Evolutionary conservation across 2,113 vertebrate genomes (phyloP).

Genomic region (Mesembrinibis cayennensis): DNA sequence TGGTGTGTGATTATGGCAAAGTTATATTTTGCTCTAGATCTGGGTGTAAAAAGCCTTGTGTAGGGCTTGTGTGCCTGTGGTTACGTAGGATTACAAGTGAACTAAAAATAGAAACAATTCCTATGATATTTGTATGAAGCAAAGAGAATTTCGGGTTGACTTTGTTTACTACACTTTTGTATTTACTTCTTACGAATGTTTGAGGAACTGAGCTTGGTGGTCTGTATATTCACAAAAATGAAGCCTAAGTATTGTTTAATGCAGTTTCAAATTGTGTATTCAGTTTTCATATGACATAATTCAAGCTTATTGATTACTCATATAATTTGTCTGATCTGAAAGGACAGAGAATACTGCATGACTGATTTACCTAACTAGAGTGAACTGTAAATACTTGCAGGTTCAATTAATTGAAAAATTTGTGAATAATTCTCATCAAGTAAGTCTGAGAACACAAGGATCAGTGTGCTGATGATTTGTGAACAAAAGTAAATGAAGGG

Average conservation of each 20-base stretch:
- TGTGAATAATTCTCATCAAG: not conserved
- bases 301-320: not conserved
- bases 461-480: not conserved
- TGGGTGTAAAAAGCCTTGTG: not conserved
- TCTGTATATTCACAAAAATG: not conserved
- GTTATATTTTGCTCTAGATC: not conserved
- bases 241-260: not conserved
- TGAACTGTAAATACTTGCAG: not conserved
- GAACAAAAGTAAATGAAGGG: not conserved
- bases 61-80: not conserved
- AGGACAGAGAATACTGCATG: not conserved
- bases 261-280: not conserved
- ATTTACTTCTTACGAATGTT: not conserved
- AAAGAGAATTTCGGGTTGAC: not conserved
- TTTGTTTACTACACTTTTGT: not conserved
- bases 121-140: not conserved
- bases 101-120: not conserved
- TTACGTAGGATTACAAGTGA: not conserved
- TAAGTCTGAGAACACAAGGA: not conserved
- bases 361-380: not conserved
- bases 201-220: not conserved
- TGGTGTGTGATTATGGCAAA: not conserved
- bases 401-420: not conserved
- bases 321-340: not conserved
- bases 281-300: not conserved